Evolutionary conservation across 2,113 vertebrate genomes (phyloP), one percentile per base, ranked within the genome.

Genomic region (Rhinogobius similis): DNA sequence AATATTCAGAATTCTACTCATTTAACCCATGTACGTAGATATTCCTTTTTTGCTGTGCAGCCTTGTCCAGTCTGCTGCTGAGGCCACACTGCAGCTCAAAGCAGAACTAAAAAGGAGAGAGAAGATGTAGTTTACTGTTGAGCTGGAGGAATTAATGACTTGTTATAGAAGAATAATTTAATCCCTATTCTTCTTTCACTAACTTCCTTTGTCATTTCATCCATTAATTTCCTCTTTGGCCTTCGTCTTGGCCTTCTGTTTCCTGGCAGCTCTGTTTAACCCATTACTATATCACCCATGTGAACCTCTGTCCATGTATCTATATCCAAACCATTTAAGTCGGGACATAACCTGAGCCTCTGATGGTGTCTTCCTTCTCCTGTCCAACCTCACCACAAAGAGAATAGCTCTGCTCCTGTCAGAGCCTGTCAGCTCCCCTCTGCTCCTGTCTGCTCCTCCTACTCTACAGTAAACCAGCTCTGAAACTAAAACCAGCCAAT

Each of bases 31-130:
- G 23, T 50, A 0, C n/a, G 8, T 13, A 55, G 52, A 26, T 55
- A 1, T 55, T 55, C 23, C 23, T 5, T 1, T 55, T 55, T 55
- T 55, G 52, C 52, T 24, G 52, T 55, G 23, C 52, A 83, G 82
- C 81, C 74, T 61, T 36, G 29, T 32, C 29, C 29, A 61, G 58
- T 61, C 58, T 32, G 27, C 58, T 61, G 58, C 58, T 61, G 58
- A 61, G 58, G 58, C 58, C 29, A 11, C 4, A 16, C 58, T 36
- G 58, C 58, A 61, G 58, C 55, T 58, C 26, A 27, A 58, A 18
- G 55, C 55, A 58, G 20, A 56, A 27, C 10, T 23, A 27, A 27
- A 56, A 9, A 59, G 36, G 14, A 29, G 27, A 59, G 5, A 59
- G 14, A 14, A 27, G 29, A 58, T 29, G 55, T 29, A 18, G 58